Percentiles rank a stretch among this genome's conserved stretches.
These are phyloP conservation scores for Bruchidius siliquastri DNA, from an alignment of 2,888 invertebrate species.

Conservation along the genomic window DNA sequence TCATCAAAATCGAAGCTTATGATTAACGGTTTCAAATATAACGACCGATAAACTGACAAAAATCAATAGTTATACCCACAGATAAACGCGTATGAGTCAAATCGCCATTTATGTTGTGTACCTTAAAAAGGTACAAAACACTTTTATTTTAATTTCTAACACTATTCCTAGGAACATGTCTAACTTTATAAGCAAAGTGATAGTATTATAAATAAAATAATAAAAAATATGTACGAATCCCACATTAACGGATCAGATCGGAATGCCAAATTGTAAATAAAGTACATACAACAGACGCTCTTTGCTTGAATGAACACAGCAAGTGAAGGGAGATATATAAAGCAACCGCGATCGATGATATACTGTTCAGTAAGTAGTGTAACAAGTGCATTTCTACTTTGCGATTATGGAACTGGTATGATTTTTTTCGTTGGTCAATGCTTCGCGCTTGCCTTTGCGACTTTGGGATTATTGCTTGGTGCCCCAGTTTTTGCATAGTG, in stretches of 20 bases:
- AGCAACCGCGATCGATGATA: not conserved
- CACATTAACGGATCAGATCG: not conserved
- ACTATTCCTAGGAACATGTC: too few relatives aligned
- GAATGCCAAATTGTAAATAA: not conserved
- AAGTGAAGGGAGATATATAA: not conserved
- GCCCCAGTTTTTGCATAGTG: not conserved
- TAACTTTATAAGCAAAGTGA: not conserved
- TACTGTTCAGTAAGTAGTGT: constrained; percentile 17
- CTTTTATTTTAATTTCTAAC: too few relatives aligned
- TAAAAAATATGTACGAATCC: too few relatives aligned
- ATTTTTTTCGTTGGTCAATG: not conserved
- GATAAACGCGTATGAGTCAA: too few relatives aligned
- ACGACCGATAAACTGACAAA: too few relatives aligned
- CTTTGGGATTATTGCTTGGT: not conserved
- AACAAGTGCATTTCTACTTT: constrained; percentile 23
- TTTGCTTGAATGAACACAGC: not conserved
- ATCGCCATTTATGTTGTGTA: too few relatives aligned
- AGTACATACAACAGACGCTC: not conserved
- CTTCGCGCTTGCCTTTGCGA: not conserved
- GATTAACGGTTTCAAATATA: too few relatives aligned
- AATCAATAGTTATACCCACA: too few relatives aligned
- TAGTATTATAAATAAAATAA: not conserved
- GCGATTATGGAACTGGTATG: constrained; percentile 31
- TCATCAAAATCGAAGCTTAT: too few relatives aligned
- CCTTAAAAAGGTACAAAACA: too few relatives aligned